Evolutionary conservation across 2,113 vertebrate species (phyloP), one percentile per base, ranked within the genome.

Genomic region (Myrmophylax atrothorax): DNA sequence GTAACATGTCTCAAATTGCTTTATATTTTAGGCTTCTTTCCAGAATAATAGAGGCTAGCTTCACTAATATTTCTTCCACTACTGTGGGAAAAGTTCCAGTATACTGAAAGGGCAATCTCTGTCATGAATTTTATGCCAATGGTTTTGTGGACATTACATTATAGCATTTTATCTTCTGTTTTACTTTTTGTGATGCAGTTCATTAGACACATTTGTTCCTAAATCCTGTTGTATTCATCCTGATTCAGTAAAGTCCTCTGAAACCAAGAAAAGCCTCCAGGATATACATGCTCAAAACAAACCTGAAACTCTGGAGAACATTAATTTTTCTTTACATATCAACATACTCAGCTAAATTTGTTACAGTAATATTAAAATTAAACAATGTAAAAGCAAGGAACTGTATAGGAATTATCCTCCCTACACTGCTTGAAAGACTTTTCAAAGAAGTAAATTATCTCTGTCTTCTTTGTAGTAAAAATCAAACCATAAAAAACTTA

Each of bases 331-430:
- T 95, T 94, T 92, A 87, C 22, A 29, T 95, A 93, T 87, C 87
- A 97, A 70, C 82, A 84, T 73, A 83, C 37, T 89, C 37, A 67
- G 44, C 69, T 96, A 67, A 95, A 82, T 97, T 96, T 97, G 37
- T 89, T 95, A 63, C 50, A 93, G 26, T 88, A 82, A 92, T 96
- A 94, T 81, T 85, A 91, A 96, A 96, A 94, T 90, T 89, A 73
- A 87, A 93, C 69, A 79, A 77, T 63, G 64, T 81, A 94, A 96
- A 94, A 67, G 3, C 59, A 93, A 82, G n/a, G 38, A 40, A 47
- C 23, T 44, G 14, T 46, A 17, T 75, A 93, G 80, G 67, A 94
- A 38, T 89, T 49, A 88, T 89, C 84, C 6, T 62, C 91, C 16
- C 28, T 68, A 63, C 4, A 9, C 31, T 26, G 12, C 46, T 73